Evolutionary conservation across 1,140 invertebrate species (phyloP), one percentile per base, ranked within the genome.

Genomic region (Neelides sp.): DNA sequence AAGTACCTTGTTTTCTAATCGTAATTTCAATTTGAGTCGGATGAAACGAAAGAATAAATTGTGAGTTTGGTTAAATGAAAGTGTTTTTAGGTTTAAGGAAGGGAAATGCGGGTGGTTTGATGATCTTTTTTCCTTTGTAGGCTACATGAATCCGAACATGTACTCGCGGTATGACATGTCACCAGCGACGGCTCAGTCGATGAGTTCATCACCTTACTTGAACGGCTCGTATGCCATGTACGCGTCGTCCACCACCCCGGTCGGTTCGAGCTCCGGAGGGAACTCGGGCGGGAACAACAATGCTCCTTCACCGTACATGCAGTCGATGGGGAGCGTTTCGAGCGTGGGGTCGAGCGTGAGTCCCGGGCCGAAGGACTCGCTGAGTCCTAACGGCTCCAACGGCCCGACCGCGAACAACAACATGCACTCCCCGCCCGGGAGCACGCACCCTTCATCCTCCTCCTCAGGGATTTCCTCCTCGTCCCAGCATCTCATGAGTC

Each of bases 151-250:
- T 53, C 55, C 54, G 19, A 57, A 61, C 23, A 54, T 61, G 52
- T 61, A 61, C 48, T 55, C 55, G 19, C 52, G 59, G 19, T 61
- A 61, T 30, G 59, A 61, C 45, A 61, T 61, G 55, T 55, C 52
- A 8, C 59, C 59, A 19, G 48, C 55, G 17, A 43, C 59, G 27
- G 59, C 55, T 30, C 54, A 55, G 13, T 52, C 58, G 34, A 61
- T 61, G 58, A 49, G 51, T 49, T 53, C 54, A 22, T 61, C 59
- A 27, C 59, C 59, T 20, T 61, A 61, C 46, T 52, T 61, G 32
- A 61, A 61, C 44, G 59, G 59, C 28, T 61, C 59, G 13, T 61
- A 61, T 37, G 55, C 59, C 30, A 61, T 61, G 59, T 61, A 61
- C 55, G 55, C 59, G 44, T 57, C 59, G 2, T 55, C 59, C 15